Evolutionary conservation across 2,113 vertebrate genomes (phyloP).

Genomic region (Ictidomys tridecemlineatus): DNA sequence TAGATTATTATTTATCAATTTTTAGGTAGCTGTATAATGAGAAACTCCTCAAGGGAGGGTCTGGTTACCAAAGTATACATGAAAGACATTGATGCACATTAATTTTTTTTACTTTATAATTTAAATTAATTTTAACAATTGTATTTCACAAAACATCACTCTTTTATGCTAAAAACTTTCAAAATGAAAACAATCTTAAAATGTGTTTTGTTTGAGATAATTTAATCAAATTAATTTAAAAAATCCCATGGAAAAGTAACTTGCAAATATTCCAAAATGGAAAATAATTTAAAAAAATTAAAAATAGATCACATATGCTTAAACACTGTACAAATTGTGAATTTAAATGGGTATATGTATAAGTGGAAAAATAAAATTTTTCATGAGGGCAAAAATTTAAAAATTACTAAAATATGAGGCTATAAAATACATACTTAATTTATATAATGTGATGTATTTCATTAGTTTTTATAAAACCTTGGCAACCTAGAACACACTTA

Average conservation of each 20-base stretch:
- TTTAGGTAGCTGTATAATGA: no score
- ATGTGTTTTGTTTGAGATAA: neutral
- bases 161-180: no score
- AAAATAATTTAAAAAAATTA: neutral
- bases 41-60: no score
- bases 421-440: neutral
- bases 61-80: no score
- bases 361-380: neutral
- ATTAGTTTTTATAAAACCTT: neutral
- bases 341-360: neutral
- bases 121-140: no score
- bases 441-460: neutral
- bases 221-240: neutral
- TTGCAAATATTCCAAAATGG: neutral
- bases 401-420: neutral
- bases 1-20: no score
- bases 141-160: no score
- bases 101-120: no score
- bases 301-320: neutral
- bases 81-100: no score
- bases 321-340: neutral
- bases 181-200: no score
- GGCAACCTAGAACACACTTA: neutral
- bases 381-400: neutral
- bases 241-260: neutral